Evolutionary conservation across 2,888 invertebrate genomes (phyloP), one percentile per base, ranked within the genome.

Genomic region (Acleris literana): DNA sequence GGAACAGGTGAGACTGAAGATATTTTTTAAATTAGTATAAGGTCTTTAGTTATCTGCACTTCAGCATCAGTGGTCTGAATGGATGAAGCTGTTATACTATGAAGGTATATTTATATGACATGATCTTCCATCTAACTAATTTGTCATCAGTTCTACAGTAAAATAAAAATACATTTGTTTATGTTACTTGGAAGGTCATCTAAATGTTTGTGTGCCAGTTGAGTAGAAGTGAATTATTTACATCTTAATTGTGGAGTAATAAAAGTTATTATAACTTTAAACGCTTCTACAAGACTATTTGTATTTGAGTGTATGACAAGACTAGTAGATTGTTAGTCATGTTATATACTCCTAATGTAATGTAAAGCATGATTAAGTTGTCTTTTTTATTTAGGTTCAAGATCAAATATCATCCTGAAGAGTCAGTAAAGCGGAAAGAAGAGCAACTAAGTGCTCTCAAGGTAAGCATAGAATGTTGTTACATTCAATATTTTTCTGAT

Each of bases 381-480:
- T 73, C 72, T 81, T 81, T 74, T 74, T 73, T 75, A 81, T 83
- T 67, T 92, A 99, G 99, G 99, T 99, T 99, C 94, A 98, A 99
- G 92, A 95, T 97, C 76, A 99, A 99, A 93, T 99, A 99, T 84
- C 99, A 99, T 87, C 99, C 99, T 3, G 98, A 98, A 87, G 99
- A 99, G 82, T 97, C 97, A 61, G 94, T 96, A 43, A 98, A 97
- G 86, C 93, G 97, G 64, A 97, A 97, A 86, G 97, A 97, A 18
- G 98, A 99, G 81, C 97, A 98, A 78, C 92, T 96, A 64, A 90
- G 93, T 64, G 96, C 97, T 65, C 91, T 98, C 51, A 96, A 96
- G 94, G 97, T 97, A 92, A 65, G 44, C 77, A 11, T 25, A 43
- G n/a, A 22, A 25, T 64, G 7, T 49, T n/a, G 11, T 58, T 63